phyloP scores from a whole-genome alignment of 2,888 invertebrate species.

The Peribatodes rhomboidaria region DNA sequence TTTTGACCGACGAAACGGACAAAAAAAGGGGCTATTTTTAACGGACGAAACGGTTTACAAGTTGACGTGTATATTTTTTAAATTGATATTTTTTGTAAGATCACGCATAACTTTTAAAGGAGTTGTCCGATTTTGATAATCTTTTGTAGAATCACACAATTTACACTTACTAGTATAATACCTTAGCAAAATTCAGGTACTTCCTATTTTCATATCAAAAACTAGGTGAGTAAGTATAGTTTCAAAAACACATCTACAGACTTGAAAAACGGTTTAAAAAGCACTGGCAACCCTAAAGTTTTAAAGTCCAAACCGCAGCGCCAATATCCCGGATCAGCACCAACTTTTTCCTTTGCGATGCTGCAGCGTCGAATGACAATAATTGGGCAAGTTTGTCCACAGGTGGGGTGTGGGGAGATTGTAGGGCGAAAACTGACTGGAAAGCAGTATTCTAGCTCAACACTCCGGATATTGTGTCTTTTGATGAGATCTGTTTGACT shows the following conservation, averaged over 20 bases:
- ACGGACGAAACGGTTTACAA: too few species aligned
- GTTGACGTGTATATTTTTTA: too few species aligned
- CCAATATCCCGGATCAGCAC: constrained; percentile 42
- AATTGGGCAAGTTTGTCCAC: constrained; percentile 68
- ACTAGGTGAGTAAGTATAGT: neutral
- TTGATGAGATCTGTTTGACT: neutral
- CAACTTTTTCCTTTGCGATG: constrained; percentile 44
- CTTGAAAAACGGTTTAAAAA: neutral
- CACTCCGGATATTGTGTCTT: neutral
- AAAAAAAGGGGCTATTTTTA: too few species aligned
- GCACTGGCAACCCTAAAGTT: constrained; percentile 27
- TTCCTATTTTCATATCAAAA: neutral
- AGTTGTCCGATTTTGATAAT: too few species aligned
- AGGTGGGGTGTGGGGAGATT: constrained; percentile 51
- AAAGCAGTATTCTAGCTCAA: constrained; percentile 9
- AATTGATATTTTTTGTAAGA: too few species aligned
- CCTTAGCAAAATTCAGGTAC: too few species aligned
- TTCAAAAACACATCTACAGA: neutral
- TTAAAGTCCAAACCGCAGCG: constrained; percentile 36
- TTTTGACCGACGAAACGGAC: too few species aligned
- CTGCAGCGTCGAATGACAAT: constrained; percentile 63
- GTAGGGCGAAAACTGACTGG: constrained; percentile 27
- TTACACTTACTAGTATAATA: too few species aligned
- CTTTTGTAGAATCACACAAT: too few species aligned
- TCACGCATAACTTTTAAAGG: too few species aligned